Base-by-base conservation (phyloP, 2,113 vertebrate genomes). In the Eublepharis macularius region DNA sequence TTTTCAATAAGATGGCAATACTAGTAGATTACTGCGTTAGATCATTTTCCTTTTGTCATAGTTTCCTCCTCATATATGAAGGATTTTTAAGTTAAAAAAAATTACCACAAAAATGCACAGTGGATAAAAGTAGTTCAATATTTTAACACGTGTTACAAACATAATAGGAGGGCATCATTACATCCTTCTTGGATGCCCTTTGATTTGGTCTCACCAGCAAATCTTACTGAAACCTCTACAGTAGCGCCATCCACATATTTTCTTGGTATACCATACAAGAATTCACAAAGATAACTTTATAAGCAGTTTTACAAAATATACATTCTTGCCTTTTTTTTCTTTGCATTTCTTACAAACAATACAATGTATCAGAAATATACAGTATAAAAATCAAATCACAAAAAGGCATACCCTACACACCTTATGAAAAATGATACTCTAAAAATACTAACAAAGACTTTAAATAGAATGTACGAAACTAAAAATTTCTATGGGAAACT, bases 351-450 rank as follows among this genome's bases (percentile, higher is more conserved):
- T 91, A 89, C 88, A 92, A 95, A 92, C 86, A 80, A 82, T 84
- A 91, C 89, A 90, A 92, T 82, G 77, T 92, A 94, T 92, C 89
- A 88, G 91, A 10, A 93, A 91, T 81, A 89, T 21, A 51, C 68
- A 74, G 89, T 90, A 92, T 88, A 90, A 92, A 41, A 92, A 92
- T 90, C 93, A 83, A 81, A 89, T 87, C 87, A 82, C 0, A 0
- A 21, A n/a, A 43, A 84, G 66, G 66, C 69, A 76, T 86, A 87
- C 87, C 78, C 88, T 87, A 78, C 41, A 93, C 92, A 96, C 94
- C 85, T 94, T 95, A 94, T 0, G 84, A 94, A 94, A 95, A 93
- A 91, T 95, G 95, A 91, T 95, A 95, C 94, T 95, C 82, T 66
- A 84, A 76, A 12, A 88, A 91, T 73, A 82, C 45, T 47, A 47